Conservation (phyloP, 2,888 invertebrate species). For the Melanophora roralis region DNA sequence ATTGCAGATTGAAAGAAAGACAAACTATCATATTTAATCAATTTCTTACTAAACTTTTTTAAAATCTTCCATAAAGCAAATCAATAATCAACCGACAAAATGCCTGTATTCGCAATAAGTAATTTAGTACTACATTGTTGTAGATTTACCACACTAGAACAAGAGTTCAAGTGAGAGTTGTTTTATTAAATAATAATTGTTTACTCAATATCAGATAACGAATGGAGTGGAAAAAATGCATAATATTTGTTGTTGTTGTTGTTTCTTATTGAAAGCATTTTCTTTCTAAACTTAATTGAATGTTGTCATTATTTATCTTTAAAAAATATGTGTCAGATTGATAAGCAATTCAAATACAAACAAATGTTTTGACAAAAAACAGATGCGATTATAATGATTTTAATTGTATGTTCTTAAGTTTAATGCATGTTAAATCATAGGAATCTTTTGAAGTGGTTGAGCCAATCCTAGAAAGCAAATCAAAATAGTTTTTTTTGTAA, state of each 20-base stretch:
- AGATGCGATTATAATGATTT: neutral
- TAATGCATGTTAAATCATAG: neutral
- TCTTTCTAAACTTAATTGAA: neutral
- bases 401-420: neutral
- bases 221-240: neutral
- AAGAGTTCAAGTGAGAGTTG: neutral
- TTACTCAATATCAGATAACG: neutral
- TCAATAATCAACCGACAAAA: too few relatives aligned
- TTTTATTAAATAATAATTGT: constrained; percentile 11
- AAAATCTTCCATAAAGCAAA: too few relatives aligned
- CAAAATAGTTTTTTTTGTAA: too few relatives aligned
- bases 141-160: too few relatives aligned
- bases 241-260: neutral
- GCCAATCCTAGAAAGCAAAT: neutral
- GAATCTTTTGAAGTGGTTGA: neutral
- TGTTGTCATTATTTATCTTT: neutral
- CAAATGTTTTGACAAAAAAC: neutral
- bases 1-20: too few relatives aligned
- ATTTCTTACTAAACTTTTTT: too few relatives aligned
- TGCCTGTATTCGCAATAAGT: too few relatives aligned
- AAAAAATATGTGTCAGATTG: constrained; percentile 20
- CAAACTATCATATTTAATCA: too few relatives aligned
- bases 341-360: neutral
- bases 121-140: neutral
- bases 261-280: neutral